Conservation (phyloP, 2,797 vertebrate species). For the Cirrhinus mrigala region DNA sequence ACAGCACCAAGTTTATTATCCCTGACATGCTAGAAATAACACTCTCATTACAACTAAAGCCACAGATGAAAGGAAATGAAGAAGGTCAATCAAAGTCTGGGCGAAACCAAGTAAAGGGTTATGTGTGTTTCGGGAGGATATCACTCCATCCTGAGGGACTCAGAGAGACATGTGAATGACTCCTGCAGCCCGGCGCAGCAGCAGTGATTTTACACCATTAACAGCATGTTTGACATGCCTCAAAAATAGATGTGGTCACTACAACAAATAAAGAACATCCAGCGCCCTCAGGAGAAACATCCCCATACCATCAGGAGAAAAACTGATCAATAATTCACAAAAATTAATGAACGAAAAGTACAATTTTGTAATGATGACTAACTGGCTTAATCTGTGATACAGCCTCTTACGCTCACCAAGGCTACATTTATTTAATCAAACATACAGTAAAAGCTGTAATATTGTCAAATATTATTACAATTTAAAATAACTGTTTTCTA, state of each 20-base stretch:
- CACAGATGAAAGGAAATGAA: background rate
- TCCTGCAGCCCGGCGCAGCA: background rate
- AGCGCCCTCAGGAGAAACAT: background rate
- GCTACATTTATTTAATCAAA: background rate
- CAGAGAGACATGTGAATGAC: conserved; percentile 4
- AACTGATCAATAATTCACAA: background rate
- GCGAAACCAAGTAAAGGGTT: background rate
- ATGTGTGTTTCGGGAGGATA: background rate
- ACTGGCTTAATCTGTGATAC: background rate
- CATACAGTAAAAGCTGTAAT: background rate
- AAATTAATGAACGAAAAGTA: background rate
- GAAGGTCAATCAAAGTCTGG: background rate
- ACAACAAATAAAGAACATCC: background rate
- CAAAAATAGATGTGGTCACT: background rate
- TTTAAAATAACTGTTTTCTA: no score
- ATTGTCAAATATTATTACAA: background rate
- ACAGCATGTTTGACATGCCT: background rate
- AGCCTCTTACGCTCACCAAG: background rate
- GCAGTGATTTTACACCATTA: background rate
- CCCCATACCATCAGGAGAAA: background rate
- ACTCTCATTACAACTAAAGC: conserved; percentile 1
- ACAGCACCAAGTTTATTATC: background rate
- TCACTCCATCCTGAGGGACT: background rate
- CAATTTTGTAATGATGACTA: background rate
- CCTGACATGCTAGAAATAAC: background rate